Evolutionary conservation across 2,888 invertebrate species (phyloP).

Genomic region (Cataglyphis albicans): DNA sequence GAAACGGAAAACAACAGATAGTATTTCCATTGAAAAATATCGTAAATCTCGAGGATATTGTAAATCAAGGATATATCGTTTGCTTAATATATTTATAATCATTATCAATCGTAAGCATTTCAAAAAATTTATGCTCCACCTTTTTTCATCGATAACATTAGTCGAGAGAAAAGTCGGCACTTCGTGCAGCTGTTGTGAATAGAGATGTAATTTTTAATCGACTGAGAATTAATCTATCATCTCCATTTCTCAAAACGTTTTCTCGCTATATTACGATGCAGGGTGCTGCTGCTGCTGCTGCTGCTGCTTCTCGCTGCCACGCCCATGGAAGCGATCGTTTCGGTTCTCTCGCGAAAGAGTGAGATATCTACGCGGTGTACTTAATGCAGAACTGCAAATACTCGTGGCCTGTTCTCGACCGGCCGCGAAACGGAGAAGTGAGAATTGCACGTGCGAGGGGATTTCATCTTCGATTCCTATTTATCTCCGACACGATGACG

Average conservation of each 20-base stretch:
- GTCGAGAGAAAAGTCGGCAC: not conserved
- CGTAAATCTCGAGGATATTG: not conserved
- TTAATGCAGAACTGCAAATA: constrained; percentile 27
- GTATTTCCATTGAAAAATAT: not conserved
- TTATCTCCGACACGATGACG: constrained; percentile 34
- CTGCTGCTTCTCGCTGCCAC: constrained; percentile 39
- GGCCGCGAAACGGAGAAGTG: not conserved
- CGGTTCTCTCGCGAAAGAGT: constrained; percentile 29
- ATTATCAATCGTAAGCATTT: not conserved
- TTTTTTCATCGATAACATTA: not conserved
- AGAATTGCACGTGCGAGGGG: not conserved
- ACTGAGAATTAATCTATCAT: constrained; percentile 25
- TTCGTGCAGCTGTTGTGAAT: not conserved
- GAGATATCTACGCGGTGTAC: constrained; percentile 11
- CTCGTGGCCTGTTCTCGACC: not conserved
- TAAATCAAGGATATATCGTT: not conserved
- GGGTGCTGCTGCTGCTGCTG: constrained; percentile 21
- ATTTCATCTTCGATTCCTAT: constrained; percentile 18
- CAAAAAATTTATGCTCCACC: not conserved
- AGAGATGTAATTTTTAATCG: constrained; percentile 26
- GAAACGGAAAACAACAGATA: not conserved
- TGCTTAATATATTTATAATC: not conserved
- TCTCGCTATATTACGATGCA: constrained; percentile 14
- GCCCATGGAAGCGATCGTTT: constrained; percentile 44
- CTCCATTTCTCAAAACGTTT: not conserved